Percentiles rank a stretch among this genome's conserved stretches.
Evolutionary conservation across 1,140 invertebrate genomes (phyloP).

Genomic region (Papilio dardanus): DNA sequence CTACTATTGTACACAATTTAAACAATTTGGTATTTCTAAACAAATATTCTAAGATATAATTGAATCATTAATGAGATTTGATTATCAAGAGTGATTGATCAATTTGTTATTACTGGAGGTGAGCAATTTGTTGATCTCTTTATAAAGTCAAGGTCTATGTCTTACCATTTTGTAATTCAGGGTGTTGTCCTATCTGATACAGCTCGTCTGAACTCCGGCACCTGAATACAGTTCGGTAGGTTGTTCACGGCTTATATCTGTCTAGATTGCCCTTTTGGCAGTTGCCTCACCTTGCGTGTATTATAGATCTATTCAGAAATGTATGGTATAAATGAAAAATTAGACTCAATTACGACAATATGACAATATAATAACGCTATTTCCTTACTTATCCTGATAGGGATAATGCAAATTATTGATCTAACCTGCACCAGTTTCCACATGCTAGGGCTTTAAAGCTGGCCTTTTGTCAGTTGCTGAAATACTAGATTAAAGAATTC

Average conservation of each 20-base stretch:
- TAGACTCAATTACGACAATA: neutral
- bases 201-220: constrained; percentile 49
- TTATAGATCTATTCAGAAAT: constrained; percentile 69
- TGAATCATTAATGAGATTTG: constrained; percentile 19
- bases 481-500: too few species aligned
- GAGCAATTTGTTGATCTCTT: constrained; percentile 28
- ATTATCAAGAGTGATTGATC: constrained; percentile 10
- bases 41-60: too few species aligned
- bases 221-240: constrained; percentile 65
- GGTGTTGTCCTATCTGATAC: constrained; percentile 46
- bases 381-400: neutral
- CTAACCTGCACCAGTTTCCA: neutral
- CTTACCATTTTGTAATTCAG: constrained; percentile 66
- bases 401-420: neutral
- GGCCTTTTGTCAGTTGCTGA: too few species aligned
- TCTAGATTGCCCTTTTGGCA: constrained; percentile 72
- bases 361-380: neutral
- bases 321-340: constrained; percentile 45
- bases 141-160: constrained; percentile 31
- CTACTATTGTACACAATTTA: neutral
- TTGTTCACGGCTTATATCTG: constrained; percentile 78
- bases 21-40: constrained; percentile 7
- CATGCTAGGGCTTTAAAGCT: too few species aligned
- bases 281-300: constrained; percentile 78
- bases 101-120: constrained; percentile 27